Evolutionary conservation across 1,140 invertebrate species (phyloP).

Genomic region (Macrobrachium rosenbergii): DNA sequence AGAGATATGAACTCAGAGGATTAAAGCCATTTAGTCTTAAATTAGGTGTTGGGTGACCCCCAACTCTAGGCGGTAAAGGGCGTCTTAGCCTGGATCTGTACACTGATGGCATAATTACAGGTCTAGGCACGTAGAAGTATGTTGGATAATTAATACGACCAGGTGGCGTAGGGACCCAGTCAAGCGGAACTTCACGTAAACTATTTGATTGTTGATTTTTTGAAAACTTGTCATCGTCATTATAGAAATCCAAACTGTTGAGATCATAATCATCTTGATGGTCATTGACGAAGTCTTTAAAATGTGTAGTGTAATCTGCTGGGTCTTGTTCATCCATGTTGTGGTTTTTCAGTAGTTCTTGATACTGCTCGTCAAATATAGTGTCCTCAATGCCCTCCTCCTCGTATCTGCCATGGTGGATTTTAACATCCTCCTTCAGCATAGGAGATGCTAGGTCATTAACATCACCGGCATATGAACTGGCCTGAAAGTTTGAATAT

Average conservation of each 20-base stretch:
- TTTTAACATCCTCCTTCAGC: no score
- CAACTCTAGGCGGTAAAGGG: not conserved
- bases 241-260: not conserved
- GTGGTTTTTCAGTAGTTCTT: not conserved
- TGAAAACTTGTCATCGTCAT: no score
- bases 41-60: not conserved
- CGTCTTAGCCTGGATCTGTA: not conserved
- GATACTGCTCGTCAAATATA: not conserved
- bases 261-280: not conserved
- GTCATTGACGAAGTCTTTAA: not conserved
- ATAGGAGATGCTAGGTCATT: no score
- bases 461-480: not conserved
- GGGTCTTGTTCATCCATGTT: not conserved
- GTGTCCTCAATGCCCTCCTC: not conserved
- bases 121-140: not conserved
- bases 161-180: not conserved
- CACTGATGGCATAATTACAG: not conserved
- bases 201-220: no score
- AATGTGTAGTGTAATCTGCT: not conserved
- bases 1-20: no score
- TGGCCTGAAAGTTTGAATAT: no score
- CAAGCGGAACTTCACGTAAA: not conserved
- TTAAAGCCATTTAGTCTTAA: no score
- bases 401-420: no score
- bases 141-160: conserved; percentile 10